A percentile compares a stretch with the other conserved stretches of the same genome.
Conservation (phyloP, 53 echinoderm and acorn worm genomes). For the Antedon mediterranea region DNA sequence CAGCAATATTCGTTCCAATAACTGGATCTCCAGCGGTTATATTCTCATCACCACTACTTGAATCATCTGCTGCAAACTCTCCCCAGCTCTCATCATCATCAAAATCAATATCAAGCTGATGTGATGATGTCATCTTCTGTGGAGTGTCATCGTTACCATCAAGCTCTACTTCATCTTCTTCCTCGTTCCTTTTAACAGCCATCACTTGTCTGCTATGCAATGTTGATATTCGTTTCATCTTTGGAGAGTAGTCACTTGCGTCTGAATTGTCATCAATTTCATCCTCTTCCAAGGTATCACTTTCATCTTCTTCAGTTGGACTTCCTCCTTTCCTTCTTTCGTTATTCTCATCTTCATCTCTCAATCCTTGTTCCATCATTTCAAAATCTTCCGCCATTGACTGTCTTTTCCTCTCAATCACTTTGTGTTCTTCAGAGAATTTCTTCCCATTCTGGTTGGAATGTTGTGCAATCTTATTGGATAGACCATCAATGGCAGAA, state of each 20-base stretch:
- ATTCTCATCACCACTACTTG: conserved; percentile 51
- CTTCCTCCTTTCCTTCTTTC: conserved; percentile 14
- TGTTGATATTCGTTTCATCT: background rate
- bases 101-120: conserved; percentile 45
- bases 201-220: background rate
- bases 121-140: conserved; percentile 22
- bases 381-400: background rate
- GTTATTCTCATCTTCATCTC: conserved; percentile 8
- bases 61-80: conserved; percentile 44
- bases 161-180: conserved; percentile 20
- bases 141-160: too few relatives aligned
- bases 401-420: conserved; percentile 2
- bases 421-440: conserved; percentile 2
- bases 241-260: background rate
- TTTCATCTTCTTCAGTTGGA: conserved; percentile 28
- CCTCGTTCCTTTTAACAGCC: conserved; percentile 15
- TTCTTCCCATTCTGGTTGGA: conserved; percentile 12
- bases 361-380: background rate
- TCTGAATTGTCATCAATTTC: background rate
- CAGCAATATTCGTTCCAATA: conserved; percentile 15
- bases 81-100: conserved; percentile 99
- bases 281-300: background rate
- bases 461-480: background rate
- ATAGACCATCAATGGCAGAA: background rate
- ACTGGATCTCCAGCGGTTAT: conserved; percentile 55